Percentiles rank a stretch among this genome's conserved stretches.
Evolutionary conservation across 2,888 invertebrate genomes (phyloP).

Genomic region (Tinea pellionella): DNA sequence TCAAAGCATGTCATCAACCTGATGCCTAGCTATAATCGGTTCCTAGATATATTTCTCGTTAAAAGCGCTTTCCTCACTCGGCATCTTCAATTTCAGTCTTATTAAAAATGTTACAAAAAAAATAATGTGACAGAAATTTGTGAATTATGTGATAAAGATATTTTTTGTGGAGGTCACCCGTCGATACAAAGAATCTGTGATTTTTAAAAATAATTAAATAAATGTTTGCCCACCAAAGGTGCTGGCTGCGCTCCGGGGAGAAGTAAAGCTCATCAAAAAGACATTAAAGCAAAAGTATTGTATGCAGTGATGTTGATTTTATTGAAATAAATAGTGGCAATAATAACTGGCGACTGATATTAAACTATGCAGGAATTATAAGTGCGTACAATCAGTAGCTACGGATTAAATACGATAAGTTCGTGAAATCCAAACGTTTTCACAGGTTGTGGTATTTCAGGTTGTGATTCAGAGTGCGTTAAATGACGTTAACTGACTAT

Average conservation of each 20-base stretch:
- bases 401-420: no score
- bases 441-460: neutral
- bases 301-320: no score
- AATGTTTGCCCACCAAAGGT: neutral
- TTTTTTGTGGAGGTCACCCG: neutral
- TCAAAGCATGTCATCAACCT: neutral
- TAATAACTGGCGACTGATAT: no score
- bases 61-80: neutral
- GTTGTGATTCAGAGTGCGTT: neutral
- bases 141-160: neutral
- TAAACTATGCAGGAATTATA: no score
- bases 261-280: neutral
- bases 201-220: neutral
- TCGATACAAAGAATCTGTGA: neutral
- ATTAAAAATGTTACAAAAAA: neutral
- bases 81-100: neutral
- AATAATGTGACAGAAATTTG: neutral
- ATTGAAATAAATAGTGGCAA: no score
- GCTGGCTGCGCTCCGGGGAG: neutral
- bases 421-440: no score
- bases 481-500: neutral
- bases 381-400: no score
- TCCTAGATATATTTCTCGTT: neutral
- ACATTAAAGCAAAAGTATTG: no score
- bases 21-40: neutral